phyloP scores from a whole-genome alignment of 2,113 vertebrate genomes.

The Mormyrus lacerda region DNA sequence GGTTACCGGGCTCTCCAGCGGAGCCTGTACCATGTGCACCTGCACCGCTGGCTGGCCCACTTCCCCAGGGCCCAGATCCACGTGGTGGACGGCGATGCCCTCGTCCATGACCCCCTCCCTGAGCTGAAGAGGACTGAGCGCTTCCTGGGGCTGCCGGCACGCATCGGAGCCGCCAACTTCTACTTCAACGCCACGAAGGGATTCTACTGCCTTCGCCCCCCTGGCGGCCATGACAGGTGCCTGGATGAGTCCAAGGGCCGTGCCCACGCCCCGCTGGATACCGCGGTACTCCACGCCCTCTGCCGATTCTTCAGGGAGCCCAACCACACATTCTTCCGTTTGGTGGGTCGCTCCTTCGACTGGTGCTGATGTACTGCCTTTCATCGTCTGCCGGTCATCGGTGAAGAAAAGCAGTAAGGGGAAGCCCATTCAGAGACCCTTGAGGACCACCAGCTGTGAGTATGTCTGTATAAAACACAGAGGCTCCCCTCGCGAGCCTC shows the following conservation, averaged over 20 bases:
- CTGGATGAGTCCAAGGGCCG: constrained; percentile 70
- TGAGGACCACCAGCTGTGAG: background rate
- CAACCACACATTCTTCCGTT: constrained; percentile 65
- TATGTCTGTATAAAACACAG: background rate
- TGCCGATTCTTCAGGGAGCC: constrained; percentile 61
- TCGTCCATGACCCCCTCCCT: constrained; percentile 62
- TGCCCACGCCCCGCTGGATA: constrained; percentile 58
- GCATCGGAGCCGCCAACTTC: constrained; percentile 61
- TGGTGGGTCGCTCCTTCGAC: constrained; percentile 63
- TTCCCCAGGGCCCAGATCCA: constrained; percentile 66
- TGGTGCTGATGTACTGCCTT: constrained; percentile 61
- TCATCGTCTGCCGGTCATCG: constrained; percentile 23
- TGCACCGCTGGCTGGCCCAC: constrained; percentile 60
- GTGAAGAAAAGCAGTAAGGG: background rate
- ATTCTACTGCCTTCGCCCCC: constrained; percentile 67
- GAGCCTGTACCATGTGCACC: constrained; percentile 64
- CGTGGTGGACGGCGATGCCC: constrained; percentile 65
- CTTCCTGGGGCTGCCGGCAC: constrained; percentile 60
- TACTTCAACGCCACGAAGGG: constrained; percentile 73
- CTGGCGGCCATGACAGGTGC: constrained; percentile 60
- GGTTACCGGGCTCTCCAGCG: constrained; percentile 67
- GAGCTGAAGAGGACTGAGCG: constrained; percentile 62
- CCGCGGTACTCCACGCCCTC: constrained; percentile 55
- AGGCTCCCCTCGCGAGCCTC: background rate
- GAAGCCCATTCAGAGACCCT: background rate